Evolutionary conservation across 1,140 invertebrate species (phyloP).

Genomic region (Plectus sambesii): DNA sequence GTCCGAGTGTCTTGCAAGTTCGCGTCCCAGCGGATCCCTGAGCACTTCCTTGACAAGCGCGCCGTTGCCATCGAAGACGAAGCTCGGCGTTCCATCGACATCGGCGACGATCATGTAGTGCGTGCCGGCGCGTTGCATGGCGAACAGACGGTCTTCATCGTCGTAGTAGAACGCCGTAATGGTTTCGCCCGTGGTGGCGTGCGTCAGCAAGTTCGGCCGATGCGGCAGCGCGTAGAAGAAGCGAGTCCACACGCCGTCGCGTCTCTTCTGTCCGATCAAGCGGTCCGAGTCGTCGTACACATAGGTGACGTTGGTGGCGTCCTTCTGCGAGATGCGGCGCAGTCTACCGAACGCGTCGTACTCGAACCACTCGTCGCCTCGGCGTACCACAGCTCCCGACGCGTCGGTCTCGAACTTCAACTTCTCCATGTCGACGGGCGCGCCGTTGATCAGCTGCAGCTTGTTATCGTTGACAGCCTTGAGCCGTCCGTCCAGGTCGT

Average conservation of each 20-base stretch:
- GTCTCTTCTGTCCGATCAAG: background rate
- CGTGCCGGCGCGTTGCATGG: constrained; percentile 1
- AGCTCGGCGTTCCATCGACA: background rate
- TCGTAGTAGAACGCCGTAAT: constrained; percentile 3
- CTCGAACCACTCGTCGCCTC: background rate
- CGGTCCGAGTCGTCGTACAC: constrained; percentile 5
- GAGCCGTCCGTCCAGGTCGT: constrained; percentile 9
- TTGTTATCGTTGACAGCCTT: constrained; percentile 5
- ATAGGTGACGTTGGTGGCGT: background rate
- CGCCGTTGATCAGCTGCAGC: constrained; percentile 1
- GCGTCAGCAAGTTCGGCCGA: background rate
- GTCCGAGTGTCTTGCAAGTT: too few relatives aligned
- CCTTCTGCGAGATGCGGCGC: background rate
- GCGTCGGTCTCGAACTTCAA: background rate
- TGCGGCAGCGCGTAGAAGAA: constrained; percentile 5
- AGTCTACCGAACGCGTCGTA: constrained; percentile 4
- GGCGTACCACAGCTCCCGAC: background rate
- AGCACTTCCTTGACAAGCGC: too few relatives aligned
- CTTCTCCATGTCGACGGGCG: background rate
- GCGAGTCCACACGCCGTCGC: background rate
- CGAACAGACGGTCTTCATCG: constrained; percentile 4
- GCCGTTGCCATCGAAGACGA: constrained; percentile 10
- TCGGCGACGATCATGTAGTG: constrained; percentile 4
- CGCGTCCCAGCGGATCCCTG: too few relatives aligned
- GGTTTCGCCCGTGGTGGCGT: constrained; percentile 5